Evolutionary conservation across 2,113 vertebrate species (phyloP).

Genomic region (Hemiprocne comata): DNA sequence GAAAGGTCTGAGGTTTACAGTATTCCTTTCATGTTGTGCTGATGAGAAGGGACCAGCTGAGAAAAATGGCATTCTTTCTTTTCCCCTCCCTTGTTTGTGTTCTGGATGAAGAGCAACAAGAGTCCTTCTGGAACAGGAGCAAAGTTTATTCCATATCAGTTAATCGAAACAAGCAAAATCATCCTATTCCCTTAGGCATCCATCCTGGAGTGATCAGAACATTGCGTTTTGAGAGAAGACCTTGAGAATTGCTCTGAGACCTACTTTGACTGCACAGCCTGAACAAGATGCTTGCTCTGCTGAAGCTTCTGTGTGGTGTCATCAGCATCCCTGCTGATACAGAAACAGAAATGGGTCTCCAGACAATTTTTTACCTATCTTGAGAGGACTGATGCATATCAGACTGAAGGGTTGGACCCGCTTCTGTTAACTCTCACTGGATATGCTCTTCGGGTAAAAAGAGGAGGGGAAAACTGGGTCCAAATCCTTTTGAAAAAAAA

Average conservation of each 20-base stretch:
- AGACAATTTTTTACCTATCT: not conserved
- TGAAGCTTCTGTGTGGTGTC: not conserved
- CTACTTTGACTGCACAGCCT: not conserved
- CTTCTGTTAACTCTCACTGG: not conserved
- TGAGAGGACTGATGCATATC: not conserved
- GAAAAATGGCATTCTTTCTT: not conserved
- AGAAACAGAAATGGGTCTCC: not conserved
- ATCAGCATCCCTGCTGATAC: not conserved
- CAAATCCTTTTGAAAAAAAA: not conserved
- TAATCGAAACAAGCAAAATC: not conserved
- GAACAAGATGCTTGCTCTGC: not conserved
- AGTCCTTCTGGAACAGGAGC: not conserved
- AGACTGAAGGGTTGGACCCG: not conserved
- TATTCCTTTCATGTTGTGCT: not conserved
- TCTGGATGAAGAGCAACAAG: not conserved
- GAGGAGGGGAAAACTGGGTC: not conserved
- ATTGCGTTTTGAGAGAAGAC: not conserved
- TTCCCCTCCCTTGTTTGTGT: accelerated
- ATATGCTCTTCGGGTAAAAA: not conserved
- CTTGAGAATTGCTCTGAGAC: not conserved
- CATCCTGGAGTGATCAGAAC: not conserved
- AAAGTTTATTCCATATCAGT: not conserved
- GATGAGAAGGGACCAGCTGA: not conserved
- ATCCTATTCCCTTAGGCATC: not conserved
- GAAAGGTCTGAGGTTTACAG: not conserved